phyloP scores from a whole-genome alignment of 2,797 vertebrate genomes.

The Pantherophis alleghaniensis region DNA sequence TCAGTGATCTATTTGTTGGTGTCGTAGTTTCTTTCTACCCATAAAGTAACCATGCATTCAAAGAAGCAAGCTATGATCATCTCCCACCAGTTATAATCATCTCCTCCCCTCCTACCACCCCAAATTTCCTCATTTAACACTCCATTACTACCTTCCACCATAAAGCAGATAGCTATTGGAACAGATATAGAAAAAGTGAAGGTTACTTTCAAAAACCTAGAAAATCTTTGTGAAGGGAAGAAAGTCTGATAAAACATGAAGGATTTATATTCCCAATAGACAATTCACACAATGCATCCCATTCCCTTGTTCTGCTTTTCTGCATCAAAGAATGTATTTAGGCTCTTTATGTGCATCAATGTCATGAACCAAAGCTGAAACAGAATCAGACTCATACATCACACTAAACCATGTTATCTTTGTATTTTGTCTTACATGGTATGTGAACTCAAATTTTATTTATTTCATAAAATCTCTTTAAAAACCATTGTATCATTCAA shows the following conservation, averaged over 20 bases:
- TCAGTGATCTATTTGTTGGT: not conserved
- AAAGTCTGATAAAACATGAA: not conserved
- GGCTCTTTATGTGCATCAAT: not conserved
- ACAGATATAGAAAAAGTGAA: not conserved
- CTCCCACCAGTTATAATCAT: not conserved
- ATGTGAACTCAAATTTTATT: not conserved
- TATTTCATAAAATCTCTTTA: not conserved
- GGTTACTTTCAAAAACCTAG: not conserved
- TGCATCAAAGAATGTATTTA: not conserved
- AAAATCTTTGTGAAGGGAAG: not conserved
- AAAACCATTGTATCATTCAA: not conserved
- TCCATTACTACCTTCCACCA: not conserved
- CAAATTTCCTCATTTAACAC: not conserved
- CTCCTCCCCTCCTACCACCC: not conserved
- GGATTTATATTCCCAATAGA: not conserved
- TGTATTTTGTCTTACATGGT: not conserved
- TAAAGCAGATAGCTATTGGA: not conserved
- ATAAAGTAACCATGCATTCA: not conserved
- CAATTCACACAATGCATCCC: not conserved
- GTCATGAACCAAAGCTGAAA: not conserved
- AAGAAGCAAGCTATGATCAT: not conserved
- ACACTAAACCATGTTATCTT: not conserved
- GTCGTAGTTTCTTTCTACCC: not conserved
- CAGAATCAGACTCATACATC: not conserved
- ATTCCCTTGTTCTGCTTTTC: not conserved